Evolutionary conservation across 1,140 invertebrate species (phyloP), one percentile per base, ranked within the genome.

Genomic region (Pachypsylla venusta): DNA sequence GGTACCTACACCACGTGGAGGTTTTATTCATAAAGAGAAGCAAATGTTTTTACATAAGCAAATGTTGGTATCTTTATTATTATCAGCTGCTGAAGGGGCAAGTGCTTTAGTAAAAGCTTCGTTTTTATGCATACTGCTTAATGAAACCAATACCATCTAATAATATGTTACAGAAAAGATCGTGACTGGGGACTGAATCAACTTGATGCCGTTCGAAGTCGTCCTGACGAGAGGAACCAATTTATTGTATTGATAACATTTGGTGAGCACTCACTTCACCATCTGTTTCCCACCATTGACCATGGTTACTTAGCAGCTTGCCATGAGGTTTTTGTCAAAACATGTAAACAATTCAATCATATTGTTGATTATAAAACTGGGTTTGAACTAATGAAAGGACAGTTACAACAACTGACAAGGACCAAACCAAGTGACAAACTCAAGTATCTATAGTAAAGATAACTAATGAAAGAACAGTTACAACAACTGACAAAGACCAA

Each of bases 211-310:
- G 79, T 85, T 0, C 77, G 82, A 61, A 19, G n/a, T 22, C 42
- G 42, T n/a, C 42, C 42, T 19, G 42, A 48, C 22, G 86, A 87
- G 64, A 77, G 84, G 57, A 71, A 74, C 2, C 81, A 87, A 42
- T 74, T 88, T n/a, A 82, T 80, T 22, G 77, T 78, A 0, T 64
- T 89, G 25, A 82, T 81, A 0, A 77, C 79, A 61, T 91, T 87
- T 63, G 88, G 87, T 7, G 80, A 84, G 30, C 89, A 92, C 68
- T 72, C 74, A 1, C 70, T 90, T 1, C 88, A 92, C 67, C 88
- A 91, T 73, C 71, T 92, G 1, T 81, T 91, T 63, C 88, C 88
- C 0, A 87, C 85, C 0, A 65, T 91, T 14, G 87, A 90, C 67
- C 86, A 89, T 64, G 68, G 67, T 27, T 67, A 70, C 53, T 69